Percentiles rank a stretch among this genome's conserved stretches.
phyloP scores from a whole-genome alignment of 2,888 invertebrate genomes.

The Neoscelio sp. region DNA sequence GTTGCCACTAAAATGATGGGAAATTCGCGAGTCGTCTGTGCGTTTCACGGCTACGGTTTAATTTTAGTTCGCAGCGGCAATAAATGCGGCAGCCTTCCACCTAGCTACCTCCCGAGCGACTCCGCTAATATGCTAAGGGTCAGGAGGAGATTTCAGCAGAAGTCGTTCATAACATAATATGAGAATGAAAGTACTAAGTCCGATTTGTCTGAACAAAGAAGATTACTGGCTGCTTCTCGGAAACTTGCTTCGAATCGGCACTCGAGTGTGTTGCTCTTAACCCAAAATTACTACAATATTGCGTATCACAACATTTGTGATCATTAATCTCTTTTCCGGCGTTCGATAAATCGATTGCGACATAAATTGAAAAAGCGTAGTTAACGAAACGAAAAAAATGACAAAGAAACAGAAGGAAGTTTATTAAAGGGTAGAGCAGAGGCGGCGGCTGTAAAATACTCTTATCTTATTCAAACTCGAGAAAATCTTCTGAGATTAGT shows the following conservation, averaged over 20 bases:
- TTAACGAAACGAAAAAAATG: slow-evolving; percentile 7
- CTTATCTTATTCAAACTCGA: slow-evolving; percentile 63
- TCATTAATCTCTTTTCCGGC: no score
- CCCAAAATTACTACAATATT: slow-evolving; percentile 1
- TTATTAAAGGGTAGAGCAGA: slow-evolving; percentile 49
- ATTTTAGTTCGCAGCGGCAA: slow-evolving; percentile 80
- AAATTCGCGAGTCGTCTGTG: slow-evolving; percentile 73
- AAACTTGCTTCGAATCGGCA: slow-evolving; percentile 16
- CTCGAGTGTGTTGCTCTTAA: slow-evolving; percentile 1
- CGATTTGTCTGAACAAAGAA: slow-evolving; percentile 45
- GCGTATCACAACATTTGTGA: background rate
- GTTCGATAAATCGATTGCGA: slow-evolving; percentile 26
- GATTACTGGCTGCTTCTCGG: slow-evolving; percentile 8
- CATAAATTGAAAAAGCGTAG: background rate
- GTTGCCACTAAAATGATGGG: slow-evolving; percentile 79
- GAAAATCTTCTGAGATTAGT: slow-evolving; percentile 60
- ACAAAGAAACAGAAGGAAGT: slow-evolving; percentile 29
- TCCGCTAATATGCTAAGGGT: slow-evolving; percentile 43
- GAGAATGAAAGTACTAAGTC: slow-evolving; percentile 21
- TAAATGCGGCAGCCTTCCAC: slow-evolving; percentile 77
- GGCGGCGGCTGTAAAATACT: slow-evolving; percentile 53
- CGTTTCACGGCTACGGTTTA: slow-evolving; percentile 74
- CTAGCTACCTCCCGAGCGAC: slow-evolving; percentile 72
- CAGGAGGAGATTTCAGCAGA: slow-evolving; percentile 24
- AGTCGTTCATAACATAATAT: slow-evolving; percentile 24